Base-by-base conservation (phyloP, 1,140 invertebrate species). In the Lepidurus arcticus region DNA sequence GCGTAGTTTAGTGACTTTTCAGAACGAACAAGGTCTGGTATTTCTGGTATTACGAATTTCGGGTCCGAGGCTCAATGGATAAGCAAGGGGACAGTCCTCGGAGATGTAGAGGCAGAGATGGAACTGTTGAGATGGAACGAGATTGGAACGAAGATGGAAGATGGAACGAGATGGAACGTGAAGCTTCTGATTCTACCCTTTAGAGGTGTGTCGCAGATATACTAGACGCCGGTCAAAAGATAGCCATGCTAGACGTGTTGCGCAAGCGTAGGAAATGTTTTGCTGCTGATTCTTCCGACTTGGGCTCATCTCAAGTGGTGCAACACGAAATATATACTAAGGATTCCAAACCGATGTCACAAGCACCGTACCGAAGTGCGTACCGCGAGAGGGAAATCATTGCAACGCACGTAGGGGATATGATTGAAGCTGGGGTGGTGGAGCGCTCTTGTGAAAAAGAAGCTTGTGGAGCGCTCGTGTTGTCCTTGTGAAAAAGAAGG, bases 401-500 rank as follows among this genome's bases (percentile, higher is more conserved):
- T 26, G 79, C 82, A 76, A 80, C 84, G 16, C 78, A 79, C 10
- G 86, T 44, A 11, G 80, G 44, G 26, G 79, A 43, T 1, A 45
- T 45, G 44, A 75, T 53, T 79, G 81, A 73, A 24, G 42, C 74
- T 16, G 85, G 84, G 16, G 84, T 84, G n/a, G 82, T 83, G 42
- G 80, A 83, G 8, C 83, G 81, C 1, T 86, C 85, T 88, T 75
- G 85, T 85, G 0, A 81, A 80, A 10, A 88, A 88, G 78, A 81
- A 82, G 75, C n/a, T n/a, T n/a, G 82, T 83, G 42, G 80, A 83
- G 8, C 83, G 81, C 1, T 86, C 85, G n/a, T n/a, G n/a, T 0
- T 83, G 84, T 86, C 79, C 81, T 88, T 75, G 85, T 85, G 0
- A 81, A 80, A 10, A 88, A 88, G 78, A 81, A 82, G 75, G 81